Conservation (phyloP, 2,113 vertebrate genomes). For the Scytalopus superciliaris region DNA sequence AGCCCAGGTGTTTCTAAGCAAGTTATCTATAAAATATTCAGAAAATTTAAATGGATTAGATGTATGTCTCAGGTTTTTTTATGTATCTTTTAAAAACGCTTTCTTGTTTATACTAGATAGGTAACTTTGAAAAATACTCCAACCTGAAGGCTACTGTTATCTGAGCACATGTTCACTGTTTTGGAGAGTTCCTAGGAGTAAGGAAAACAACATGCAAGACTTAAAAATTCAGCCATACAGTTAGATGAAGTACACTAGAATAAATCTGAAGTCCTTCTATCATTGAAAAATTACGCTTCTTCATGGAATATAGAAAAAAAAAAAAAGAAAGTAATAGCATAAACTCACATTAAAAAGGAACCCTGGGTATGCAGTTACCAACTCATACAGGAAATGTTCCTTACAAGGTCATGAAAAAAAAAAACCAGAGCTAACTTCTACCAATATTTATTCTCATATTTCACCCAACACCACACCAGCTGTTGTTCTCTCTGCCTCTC, state of each 20-base stretch:
- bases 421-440: neutral
- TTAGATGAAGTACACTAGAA: neutral
- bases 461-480: neutral
- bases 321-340: neutral
- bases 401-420: neutral
- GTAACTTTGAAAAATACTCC: neutral
- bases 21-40: neutral
- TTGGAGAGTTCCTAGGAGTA: neutral
- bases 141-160: neutral
- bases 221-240: neutral
- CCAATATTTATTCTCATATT: neutral
- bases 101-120: neutral
- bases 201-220: neutral
- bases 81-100: neutral
- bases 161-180: neutral
- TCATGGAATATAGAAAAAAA: neutral
- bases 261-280: neutral
- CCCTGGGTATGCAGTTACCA: neutral
- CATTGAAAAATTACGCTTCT: neutral
- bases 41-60: neutral
- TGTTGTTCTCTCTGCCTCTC: neutral
- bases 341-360: neutral
- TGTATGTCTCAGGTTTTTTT: neutral
- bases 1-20: neutral
- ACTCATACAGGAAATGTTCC: accelerated